Evolutionary conservation across 2,888 invertebrate genomes (phyloP), one percentile per base, ranked within the genome.

Genomic region (Nezara viridula): DNA sequence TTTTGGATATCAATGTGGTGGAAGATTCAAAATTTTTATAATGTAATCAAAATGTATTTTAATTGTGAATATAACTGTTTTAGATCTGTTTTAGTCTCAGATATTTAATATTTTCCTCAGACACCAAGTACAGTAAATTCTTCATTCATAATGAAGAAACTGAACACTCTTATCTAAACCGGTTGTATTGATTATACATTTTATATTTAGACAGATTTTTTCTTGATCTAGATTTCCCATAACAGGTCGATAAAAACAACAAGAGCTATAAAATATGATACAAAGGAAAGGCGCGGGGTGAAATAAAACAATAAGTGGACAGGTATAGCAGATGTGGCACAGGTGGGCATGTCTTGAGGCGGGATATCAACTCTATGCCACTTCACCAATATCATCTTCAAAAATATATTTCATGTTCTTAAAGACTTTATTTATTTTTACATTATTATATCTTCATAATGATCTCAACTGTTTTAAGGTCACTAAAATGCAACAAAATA

Each of bases 251-350:
- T 60, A 60, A 60, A 55, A 3, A 0, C n/a, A 60, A 2, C 14
- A 27, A 27, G 27, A 3, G 12, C 4, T 4, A 60, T 60, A 60
- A 60, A 60, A 60, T 60, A 27, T 0, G 2, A 12, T 27, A 55
- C 52, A 24, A 50, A 16, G 12, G 50, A 50, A 19, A 50, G 44
- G 12, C 24, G 24, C 0, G 40, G 44, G 12, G 0, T 16, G 37
- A 77, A 81, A 81, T 44, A 44, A 81, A 81, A 81, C 44, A 81
- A 44, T 32, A 10, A n/a, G n/a, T n/a, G n/a, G n/a, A n/a, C n/a
- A n/a, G 24, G 40, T 0, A 24, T 6, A n/a, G 44, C 81, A 81
- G 81, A 44, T 81, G 81, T 7, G 44, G 9, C 77, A 40, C 77
- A 44, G 81, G n/a, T 44, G 81, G 2, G 0, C 44, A 44, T 44